Evolutionary conservation across 2,888 invertebrate species (phyloP), one percentile per base, ranked within the genome.

Genomic region (Mermis nigrescens): DNA sequence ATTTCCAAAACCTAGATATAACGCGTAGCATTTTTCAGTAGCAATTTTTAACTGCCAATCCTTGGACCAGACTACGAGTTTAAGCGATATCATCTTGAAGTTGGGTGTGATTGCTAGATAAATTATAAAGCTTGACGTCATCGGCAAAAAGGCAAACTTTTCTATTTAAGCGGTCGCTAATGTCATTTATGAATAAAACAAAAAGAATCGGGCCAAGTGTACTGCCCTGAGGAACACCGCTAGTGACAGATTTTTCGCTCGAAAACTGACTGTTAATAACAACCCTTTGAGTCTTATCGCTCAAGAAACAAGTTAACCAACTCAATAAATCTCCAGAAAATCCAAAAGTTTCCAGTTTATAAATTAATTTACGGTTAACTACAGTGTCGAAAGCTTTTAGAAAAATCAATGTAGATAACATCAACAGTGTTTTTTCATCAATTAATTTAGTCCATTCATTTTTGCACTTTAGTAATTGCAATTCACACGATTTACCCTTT

Each of bases 331-430:
- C 2, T 12, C 45, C 56, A 7, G 7, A 4, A 46, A 56, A 22
- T 7, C 56, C 56, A 32, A 3, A 51, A 48, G 3, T 7, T 26
- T 38, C 48, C 7, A 56, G 45, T 26, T 45, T 56, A 24, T 46
- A 38, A 3, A 46, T 7, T 45, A 56, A 56, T 26, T 56, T 56
- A 7, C 38, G 4, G 29, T 46, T 31, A 45, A 7, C 4, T 27
- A 56, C 29, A 56, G 38, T n/a, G 27, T 56, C 29, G 45, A 56
- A 56, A 24, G 56, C 56, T 28, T 56, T 56, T 45, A 46, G n/a
- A 24, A n/a, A 46, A 56, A 56, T 56, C 56, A 3, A 56, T 24
- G 26, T 56, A 56, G 22, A 38, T 45, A 38, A 12, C 22, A 56
- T 56, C 46, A 7, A 56, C 12, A 45, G 46, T n/a, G n/a, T n/a